phyloP scores from a whole-genome alignment of 2,797 vertebrate genomes.

The Xenopus petersii region DNA sequence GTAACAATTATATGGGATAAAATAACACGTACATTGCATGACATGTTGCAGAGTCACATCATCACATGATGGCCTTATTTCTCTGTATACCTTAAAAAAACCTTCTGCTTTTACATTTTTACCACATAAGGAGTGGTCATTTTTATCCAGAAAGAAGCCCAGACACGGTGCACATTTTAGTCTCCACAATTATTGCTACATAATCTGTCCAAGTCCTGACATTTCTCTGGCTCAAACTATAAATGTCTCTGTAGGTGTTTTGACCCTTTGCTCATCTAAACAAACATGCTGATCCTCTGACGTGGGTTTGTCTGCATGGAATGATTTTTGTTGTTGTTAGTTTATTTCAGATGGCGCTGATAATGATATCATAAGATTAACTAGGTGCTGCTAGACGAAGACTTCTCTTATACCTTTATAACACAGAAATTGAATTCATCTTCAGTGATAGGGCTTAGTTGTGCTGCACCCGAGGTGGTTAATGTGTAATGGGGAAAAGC shows the following conservation, averaged over 20 bases:
- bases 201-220: conserved; percentile 47
- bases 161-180: conserved; percentile 19
- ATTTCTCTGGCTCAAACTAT: conserved; percentile 47
- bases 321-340: conserved; percentile 12
- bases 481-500: background rate
- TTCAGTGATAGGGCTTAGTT: background rate
- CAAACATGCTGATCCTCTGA: conserved; percentile 50
- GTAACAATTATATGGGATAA: no score
- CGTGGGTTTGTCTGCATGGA: conserved; percentile 46
- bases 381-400: conserved; percentile 25
- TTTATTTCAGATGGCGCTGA: background rate
- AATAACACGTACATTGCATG: no score
- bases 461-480: background rate
- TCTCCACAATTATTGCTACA: conserved; percentile 6
- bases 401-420: background rate
- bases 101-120: background rate
- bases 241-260: conserved; percentile 52
- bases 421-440: background rate
- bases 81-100: background rate
- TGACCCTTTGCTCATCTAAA: conserved; percentile 54
- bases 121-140: background rate
- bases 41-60: no score
- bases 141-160: conserved; percentile 6
- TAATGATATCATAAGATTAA: conserved; percentile 16
- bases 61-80: no score